phyloP scores from a whole-genome alignment of 2,888 invertebrate species.

The Parasteatoda lunata region DNA sequence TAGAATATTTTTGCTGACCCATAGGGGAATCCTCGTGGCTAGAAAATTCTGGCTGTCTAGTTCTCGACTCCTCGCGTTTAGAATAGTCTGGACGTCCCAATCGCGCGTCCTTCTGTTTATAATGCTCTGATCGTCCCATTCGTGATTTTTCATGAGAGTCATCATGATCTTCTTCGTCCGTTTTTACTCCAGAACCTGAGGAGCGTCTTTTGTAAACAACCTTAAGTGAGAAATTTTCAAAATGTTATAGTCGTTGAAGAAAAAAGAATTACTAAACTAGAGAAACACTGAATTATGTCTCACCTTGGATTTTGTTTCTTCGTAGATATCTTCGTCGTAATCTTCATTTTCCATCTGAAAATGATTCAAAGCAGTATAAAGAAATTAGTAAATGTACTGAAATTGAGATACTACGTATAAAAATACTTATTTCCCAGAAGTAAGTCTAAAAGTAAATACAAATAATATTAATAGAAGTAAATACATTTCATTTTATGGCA shows the following conservation, averaged over 20 bases:
- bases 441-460: too few relatives aligned
- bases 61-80: background rate
- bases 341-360: constrained; percentile 34
- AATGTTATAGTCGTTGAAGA: background rate
- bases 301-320: constrained; percentile 19
- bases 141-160: background rate
- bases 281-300: background rate
- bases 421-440: too few relatives aligned
- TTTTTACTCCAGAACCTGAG: background rate
- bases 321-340: constrained; percentile 31
- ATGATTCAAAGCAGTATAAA: too few relatives aligned
- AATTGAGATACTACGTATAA: too few relatives aligned
- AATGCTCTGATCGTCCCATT: background rate
- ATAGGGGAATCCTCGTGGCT: background rate
- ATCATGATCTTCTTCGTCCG: background rate
- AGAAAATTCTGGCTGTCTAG: background rate
- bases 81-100: background rate
- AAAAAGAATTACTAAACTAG: too few relatives aligned
- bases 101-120: background rate
- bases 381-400: too few relatives aligned
- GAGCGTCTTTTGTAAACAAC: background rate
- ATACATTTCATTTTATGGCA: too few relatives aligned
- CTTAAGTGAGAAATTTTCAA: background rate
- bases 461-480: too few relatives aligned
- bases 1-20: background rate